Conservation (phyloP, 2,888 invertebrate genomes). For the Melolontha melolontha region DNA sequence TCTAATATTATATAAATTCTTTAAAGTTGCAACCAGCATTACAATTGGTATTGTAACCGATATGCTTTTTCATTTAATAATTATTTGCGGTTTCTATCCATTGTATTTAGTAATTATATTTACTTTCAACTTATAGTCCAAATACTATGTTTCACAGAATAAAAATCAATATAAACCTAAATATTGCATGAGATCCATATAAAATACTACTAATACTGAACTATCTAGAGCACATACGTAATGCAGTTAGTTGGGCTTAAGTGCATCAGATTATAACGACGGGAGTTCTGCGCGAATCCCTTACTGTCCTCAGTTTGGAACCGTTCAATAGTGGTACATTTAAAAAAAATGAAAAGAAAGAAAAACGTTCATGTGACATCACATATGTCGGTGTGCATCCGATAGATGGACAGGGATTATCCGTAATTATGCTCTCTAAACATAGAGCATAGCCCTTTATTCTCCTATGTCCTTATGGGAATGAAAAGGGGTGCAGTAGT, state of each 20-base stretch:
- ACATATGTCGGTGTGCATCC: conserved; percentile 60
- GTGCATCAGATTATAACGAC: conserved; percentile 52
- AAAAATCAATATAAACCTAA: conserved; percentile 33
- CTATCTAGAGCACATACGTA: conserved; percentile 22
- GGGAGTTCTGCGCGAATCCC: conserved; percentile 47
- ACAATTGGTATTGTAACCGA: too few species aligned
- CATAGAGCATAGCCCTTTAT: conserved; percentile 61
- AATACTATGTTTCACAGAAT: not conserved
- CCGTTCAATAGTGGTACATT: conserved; percentile 32
- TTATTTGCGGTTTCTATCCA: too few species aligned
- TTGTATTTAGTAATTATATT: too few species aligned
- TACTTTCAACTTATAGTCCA: too few species aligned
- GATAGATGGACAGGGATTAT: conserved; percentile 61
- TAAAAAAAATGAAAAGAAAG: conserved; percentile 37
- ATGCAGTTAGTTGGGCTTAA: conserved; percentile 47
- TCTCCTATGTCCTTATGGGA: conserved; percentile 58
- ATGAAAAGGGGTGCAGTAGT: conserved; percentile 59
- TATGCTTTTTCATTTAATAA: too few species aligned
- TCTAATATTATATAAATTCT: too few species aligned
- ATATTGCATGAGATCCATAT: conserved; percentile 10
- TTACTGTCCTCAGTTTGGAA: conserved; percentile 33
- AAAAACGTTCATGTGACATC: conserved; percentile 52
- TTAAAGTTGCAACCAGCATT: too few species aligned
- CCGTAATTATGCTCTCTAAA: conserved; percentile 65
- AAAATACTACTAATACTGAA: conserved; percentile 14